Evolutionary conservation across 2,113 vertebrate species (phyloP), one percentile per base, ranked within the genome.

Genomic region (Eclectus roratus): DNA sequence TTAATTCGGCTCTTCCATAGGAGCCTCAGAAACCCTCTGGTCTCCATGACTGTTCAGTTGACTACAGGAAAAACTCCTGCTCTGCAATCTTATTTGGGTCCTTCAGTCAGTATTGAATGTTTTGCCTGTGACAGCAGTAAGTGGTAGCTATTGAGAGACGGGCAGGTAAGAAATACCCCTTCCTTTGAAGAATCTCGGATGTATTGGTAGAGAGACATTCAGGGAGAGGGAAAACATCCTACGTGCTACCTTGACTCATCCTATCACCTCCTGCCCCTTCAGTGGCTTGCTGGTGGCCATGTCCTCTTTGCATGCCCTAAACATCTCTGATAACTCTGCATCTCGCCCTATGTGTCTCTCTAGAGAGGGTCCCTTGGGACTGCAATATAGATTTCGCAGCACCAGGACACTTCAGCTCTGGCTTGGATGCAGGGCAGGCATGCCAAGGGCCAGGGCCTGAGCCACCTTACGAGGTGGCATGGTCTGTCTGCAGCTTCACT

Each of bases 391-490:
- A 1, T 1, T 58, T 71, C 71, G 33, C 44, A 80, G 44, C 47
- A 44, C 25, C 49, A 39, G n/a, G 19, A 63, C 10, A 15, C 29
- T 60, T 18, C 47, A 73, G 29, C 27, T 80, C 17, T 35, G 44
- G n/a, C 69, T 81, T 1, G 1, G 60, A 56, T 4, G 7, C 21
- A n/a, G 33, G 23, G 52, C 41, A 50, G 65, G 47, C 11, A 3
- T 0, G 0, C 15, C 44, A 41, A 65, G 43, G 23, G 13, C 35
- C 23, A 43, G 21, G 37, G 37, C 8, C 7, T 9, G 6, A 79
- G 70, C 8, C 47, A 41, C 16, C 17, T 47, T 24, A 63, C 0
- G 0, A 2, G 12, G 1, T 37, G 63, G 3, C 0, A 0, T 3
- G 3, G 19, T 20, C 63, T 74, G 23, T 7, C 56, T 81, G 74